These are phyloP conservation scores for Oligia fasciuncula DNA, from an alignment of 2,888 invertebrate species.

Conservation along the genomic window DNA sequence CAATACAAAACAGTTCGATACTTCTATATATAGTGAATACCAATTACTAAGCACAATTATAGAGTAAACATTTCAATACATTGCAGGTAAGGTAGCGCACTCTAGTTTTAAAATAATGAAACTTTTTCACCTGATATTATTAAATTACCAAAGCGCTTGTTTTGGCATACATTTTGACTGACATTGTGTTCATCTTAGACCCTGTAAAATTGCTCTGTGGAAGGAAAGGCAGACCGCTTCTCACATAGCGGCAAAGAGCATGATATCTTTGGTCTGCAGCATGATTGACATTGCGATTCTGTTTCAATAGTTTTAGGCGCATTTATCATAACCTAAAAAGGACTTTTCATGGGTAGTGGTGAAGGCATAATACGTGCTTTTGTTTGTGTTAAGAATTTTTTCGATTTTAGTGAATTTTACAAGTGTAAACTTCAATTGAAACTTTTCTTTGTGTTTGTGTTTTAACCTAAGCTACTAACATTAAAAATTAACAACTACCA, in stretches of 20 bases:
- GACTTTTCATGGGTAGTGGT: no score
- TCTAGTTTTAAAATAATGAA: slow-evolving; percentile 11
- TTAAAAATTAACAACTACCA: no score
- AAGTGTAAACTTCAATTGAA: no score
- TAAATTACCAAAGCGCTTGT: not conserved
- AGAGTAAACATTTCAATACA: slow-evolving; percentile 7
- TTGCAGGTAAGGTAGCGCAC: not conserved
- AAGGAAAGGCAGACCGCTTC: no score
- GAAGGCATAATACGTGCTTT: no score
- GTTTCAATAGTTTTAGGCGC: not conserved
- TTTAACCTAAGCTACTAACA: no score
- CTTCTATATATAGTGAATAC: not conserved
- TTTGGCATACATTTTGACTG: not conserved
- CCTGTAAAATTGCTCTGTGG: not conserved
- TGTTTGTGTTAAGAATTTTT: no score
- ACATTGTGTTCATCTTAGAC: not conserved
- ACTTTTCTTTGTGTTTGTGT: no score
- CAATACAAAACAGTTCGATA: slow-evolving; percentile 22
- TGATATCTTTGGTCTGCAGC: not conserved
- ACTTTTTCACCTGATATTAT: not conserved
- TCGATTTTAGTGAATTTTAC: no score
- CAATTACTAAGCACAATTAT: slow-evolving; percentile 13
- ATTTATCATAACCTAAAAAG: slow-evolving; percentile 3
- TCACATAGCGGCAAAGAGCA: no score
- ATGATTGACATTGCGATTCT: not conserved